Percentiles rank a stretch among this genome's conserved stretches.
These are phyloP conservation scores for Sinhomidia bicolor DNA, from an alignment of 2,888 invertebrate species.

Conservation along the genomic window DNA sequence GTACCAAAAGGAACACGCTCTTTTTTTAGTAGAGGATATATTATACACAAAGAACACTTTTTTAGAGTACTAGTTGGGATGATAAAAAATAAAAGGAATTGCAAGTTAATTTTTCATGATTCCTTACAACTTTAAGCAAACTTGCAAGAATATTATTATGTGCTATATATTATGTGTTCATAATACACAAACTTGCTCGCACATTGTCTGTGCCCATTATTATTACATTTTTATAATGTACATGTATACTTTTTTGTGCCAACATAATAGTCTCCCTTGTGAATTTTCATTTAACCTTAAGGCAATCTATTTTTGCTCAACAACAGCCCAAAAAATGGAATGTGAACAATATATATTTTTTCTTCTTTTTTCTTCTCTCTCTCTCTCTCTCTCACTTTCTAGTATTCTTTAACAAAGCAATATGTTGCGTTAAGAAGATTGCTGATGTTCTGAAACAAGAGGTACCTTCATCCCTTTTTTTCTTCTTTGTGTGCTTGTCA, in stretches of 20 bases:
- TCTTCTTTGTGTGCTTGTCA: slow-evolving; percentile 51
- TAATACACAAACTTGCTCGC: slow-evolving; percentile 22
- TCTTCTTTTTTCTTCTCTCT: not conserved
- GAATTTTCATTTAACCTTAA: slow-evolving; percentile 63
- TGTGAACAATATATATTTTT: not conserved
- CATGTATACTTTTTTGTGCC: slow-evolving; percentile 31
- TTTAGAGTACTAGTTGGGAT: not conserved
- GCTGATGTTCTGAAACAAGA: slow-evolving; percentile 21
- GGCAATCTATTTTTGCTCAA: slow-evolving; percentile 67
- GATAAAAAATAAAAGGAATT: slow-evolving; percentile 5
- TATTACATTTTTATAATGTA: slow-evolving; percentile 28
- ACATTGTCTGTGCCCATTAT: slow-evolving; percentile 37
- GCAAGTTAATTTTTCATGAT: slow-evolving; percentile 66
- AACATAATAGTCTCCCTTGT: slow-evolving; percentile 62
- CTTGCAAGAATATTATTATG: too few relatives aligned
- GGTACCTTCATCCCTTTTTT: slow-evolving; percentile 21
- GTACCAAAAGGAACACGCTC: not conserved
- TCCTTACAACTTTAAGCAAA: slow-evolving; percentile 47
- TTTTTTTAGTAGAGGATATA: not conserved
- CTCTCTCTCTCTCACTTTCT: not conserved
- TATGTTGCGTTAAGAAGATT: not conserved
- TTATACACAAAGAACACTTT: not conserved
- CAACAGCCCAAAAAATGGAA: slow-evolving; percentile 31
- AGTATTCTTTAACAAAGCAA: slow-evolving; percentile 37
- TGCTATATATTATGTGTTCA: slow-evolving; percentile 12